phyloP scores from a whole-genome alignment of 2,113 vertebrate species.

The Anguilla japonica region DNA sequence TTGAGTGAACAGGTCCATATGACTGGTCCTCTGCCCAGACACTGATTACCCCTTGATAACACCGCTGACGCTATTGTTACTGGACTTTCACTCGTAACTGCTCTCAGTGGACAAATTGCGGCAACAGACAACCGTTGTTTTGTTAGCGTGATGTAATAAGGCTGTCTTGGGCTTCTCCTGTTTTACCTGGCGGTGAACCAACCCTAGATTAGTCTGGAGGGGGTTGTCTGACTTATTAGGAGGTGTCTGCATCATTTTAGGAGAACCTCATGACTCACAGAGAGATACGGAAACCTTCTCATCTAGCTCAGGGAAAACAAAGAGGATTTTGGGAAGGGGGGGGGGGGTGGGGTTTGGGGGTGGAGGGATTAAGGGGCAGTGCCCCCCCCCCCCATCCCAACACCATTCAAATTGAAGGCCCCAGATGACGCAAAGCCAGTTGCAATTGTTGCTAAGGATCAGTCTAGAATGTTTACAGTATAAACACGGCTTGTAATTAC shows the following conservation, averaged over 20 bases:
- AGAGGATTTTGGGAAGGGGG: background rate
- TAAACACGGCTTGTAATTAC: slow-evolving; percentile 9
- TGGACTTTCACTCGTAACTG: slow-evolving; percentile 13
- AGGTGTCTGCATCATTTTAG: slow-evolving; percentile 7
- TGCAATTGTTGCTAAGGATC: background rate
- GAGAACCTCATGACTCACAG: background rate
- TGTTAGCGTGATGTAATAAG: slow-evolving; percentile 30
- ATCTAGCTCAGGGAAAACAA: background rate
- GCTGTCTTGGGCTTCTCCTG: slow-evolving; percentile 8
- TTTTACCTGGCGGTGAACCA: slow-evolving; percentile 23
- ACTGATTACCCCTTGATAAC: background rate
- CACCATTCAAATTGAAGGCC: background rate
- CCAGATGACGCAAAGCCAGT: background rate
- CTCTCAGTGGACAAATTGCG: slow-evolving; percentile 1
- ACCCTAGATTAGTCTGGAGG: background rate
- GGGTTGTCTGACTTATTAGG: slow-evolving; percentile 15
- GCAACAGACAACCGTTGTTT: slow-evolving; percentile 25
- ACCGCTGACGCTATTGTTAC: slow-evolving; percentile 17
- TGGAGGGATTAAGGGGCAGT: too few species aligned
- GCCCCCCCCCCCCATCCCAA: too few species aligned
- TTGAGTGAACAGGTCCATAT: slow-evolving; percentile 3
- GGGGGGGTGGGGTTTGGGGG: too few species aligned
- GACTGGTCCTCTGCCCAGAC: slow-evolving; percentile 12
- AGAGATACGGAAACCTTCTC: slow-evolving; percentile 11
- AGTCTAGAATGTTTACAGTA: background rate